A percentile compares a stretch with the other conserved stretches of the same genome.
Conservation (phyloP, 2,113 vertebrate species). For the Oostethus manadensis region DNA sequence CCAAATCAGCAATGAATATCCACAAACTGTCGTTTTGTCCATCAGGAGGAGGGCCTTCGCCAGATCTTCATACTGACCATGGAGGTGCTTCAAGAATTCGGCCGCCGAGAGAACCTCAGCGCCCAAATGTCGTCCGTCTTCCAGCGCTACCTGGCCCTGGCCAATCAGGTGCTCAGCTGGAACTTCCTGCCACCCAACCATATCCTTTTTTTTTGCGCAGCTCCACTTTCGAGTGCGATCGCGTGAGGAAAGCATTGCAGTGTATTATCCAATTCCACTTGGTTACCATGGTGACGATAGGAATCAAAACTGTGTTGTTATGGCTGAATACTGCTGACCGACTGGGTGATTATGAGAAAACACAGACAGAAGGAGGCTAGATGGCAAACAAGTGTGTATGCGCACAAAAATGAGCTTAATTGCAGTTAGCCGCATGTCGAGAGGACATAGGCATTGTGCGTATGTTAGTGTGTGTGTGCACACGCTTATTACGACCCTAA, state of each 20-base stretch:
- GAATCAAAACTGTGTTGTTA: too few species aligned
- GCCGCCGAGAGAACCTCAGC: conserved; percentile 87
- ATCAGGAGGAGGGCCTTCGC: conserved; percentile 88
- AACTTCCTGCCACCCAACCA: conserved; percentile 98
- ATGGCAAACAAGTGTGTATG: too few species aligned
- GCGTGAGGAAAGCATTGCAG: too few species aligned
- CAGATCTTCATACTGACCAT: conserved; percentile 96
- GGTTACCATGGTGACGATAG: too few species aligned
- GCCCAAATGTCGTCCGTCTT: conserved; percentile 98
- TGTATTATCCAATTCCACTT: too few species aligned
- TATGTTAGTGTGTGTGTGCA: conserved; percentile 11
- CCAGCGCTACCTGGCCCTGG: conserved; percentile 93
- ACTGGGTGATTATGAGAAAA: too few species aligned
- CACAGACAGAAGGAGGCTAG: too few species aligned
- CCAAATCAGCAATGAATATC: too few species aligned
- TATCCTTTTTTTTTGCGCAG: conserved; percentile 81
- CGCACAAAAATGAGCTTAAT: too few species aligned
- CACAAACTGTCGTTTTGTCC: background rate
- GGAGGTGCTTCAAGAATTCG: conserved; percentile 97
- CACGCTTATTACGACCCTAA: conserved; percentile 56
- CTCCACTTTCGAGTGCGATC: too few species aligned
- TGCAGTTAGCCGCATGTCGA: conserved; percentile 55
- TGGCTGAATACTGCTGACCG: too few species aligned
- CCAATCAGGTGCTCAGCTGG: conserved; percentile 98
- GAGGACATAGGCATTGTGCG: conserved; percentile 15